Conservation (phyloP, 2,888 invertebrate genomes). For the Cephus pulcher region DNA sequence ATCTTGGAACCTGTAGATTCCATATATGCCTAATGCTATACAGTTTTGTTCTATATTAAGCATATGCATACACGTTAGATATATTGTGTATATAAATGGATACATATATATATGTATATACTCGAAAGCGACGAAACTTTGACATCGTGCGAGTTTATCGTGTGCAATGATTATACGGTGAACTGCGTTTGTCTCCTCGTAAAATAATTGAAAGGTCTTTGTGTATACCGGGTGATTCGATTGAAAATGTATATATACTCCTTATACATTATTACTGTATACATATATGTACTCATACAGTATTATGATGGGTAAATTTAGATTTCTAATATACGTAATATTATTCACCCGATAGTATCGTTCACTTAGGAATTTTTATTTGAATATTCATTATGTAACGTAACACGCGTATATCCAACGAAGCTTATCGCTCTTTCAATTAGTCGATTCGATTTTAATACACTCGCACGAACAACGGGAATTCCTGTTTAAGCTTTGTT, state of each 20-base stretch:
- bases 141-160: conserved; percentile 4
- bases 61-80: background rate
- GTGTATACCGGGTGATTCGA: background rate
- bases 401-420: background rate
- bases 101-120: background rate
- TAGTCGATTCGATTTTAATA: background rate
- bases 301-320: background rate
- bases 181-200: conserved; percentile 9
- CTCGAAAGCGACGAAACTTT: conserved; percentile 21
- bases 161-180: conserved; percentile 12
- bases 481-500: background rate
- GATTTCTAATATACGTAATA: background rate
- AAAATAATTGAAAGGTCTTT: background rate
- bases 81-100: conserved; percentile 2
- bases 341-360: background rate
- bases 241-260: background rate
- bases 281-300: background rate
- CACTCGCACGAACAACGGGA: background rate
- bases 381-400: background rate
- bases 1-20: background rate
- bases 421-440: background rate
- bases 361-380: background rate
- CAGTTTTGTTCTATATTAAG: background rate
- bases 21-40: background rate
- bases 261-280: background rate